Base-by-base conservation (phyloP, 2,113 vertebrate species). In the Puffinus mauretanicus region DNA sequence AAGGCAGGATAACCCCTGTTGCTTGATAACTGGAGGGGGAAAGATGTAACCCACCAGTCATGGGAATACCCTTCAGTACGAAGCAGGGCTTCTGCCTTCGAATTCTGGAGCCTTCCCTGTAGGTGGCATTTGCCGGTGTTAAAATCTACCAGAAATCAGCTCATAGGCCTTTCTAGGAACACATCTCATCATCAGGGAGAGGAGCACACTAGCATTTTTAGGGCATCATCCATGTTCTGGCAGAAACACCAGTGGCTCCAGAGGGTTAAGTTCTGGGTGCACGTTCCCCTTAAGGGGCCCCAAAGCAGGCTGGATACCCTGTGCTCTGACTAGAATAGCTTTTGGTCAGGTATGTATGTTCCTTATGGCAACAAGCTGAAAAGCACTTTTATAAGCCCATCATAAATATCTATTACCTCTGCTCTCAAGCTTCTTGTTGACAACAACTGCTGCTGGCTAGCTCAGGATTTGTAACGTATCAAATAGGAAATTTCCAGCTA, bases 41-140 rank as follows among this genome's bases (percentile, higher is more conserved):
- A 49, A 36, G 1, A 0, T 1, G 3, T 36, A 49, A 47, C 15
- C 18, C 40, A 26, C 4, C 22, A 24, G 26, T 14, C 40, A 8
- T 8, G 19, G 46, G 9, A 57, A 70, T 57, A 44, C 9, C 32
- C 8, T 25, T 80, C 19, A 38, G 13, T 13, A 26, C 2, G 3
- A 73, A 49, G 26, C 60, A 62, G 8, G 49, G 16, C 13, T 19
- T 36, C 81, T 32, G 27, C n/a, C 24, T 66, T 38, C 34, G 52
- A 66, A 47, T 71, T 86, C 65, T 73, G 78, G 11, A 16, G 5
- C 9, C 9, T 82, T 6, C 7, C 10, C 11, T 32, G 6, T 20
- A 79, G 54, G 6, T 16, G 42, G 7, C 11, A 27, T 75, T 73
- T 64, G 18, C 20, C 25, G 11, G 42, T 11, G 8, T 79, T 83